These are phyloP conservation scores for Euura lappo DNA, from an alignment of 1,140 invertebrate genomes.

Conservation along the genomic window DNA sequence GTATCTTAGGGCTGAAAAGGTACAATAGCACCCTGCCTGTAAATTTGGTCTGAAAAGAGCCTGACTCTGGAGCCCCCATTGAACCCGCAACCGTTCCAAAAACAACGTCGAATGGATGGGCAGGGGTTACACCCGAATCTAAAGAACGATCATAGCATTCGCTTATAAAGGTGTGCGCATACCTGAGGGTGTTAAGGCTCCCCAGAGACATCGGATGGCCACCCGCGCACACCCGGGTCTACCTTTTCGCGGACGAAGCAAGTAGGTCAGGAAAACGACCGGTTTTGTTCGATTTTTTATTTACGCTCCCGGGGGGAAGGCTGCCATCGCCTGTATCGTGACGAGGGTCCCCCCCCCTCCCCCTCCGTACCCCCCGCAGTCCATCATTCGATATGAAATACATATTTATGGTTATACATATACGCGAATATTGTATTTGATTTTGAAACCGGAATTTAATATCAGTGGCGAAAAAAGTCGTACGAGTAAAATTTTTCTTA, in stretches of 20 bases:
- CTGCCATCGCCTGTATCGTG: constrained; percentile 6
- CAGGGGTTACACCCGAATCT: neutral
- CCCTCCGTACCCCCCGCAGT: neutral
- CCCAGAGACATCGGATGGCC: neutral
- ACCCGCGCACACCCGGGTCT: neutral
- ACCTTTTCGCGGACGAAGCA: neutral
- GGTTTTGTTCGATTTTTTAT: neutral
- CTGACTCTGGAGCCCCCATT: neutral
- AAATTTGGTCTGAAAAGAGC: neutral
- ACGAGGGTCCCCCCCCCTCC: neutral
- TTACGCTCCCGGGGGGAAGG: neutral
- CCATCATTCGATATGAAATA: neutral
- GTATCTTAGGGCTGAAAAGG: constrained; percentile 6
- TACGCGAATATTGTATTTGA: neutral
- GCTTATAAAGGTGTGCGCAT: neutral
- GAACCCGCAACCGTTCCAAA: neutral
- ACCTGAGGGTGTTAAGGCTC: constrained; percentile 3
- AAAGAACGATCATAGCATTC: neutral
- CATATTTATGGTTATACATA: neutral
- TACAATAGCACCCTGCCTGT: neutral
- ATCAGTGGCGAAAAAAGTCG: neutral
- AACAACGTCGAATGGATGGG: neutral
- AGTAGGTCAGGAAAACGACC: constrained; percentile 2
- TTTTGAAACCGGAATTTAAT: neutral
- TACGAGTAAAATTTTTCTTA: constrained; percentile 5